phyloP scores from a whole-genome alignment of 2,888 invertebrate species.

The Microdon myrmicae region DNA sequence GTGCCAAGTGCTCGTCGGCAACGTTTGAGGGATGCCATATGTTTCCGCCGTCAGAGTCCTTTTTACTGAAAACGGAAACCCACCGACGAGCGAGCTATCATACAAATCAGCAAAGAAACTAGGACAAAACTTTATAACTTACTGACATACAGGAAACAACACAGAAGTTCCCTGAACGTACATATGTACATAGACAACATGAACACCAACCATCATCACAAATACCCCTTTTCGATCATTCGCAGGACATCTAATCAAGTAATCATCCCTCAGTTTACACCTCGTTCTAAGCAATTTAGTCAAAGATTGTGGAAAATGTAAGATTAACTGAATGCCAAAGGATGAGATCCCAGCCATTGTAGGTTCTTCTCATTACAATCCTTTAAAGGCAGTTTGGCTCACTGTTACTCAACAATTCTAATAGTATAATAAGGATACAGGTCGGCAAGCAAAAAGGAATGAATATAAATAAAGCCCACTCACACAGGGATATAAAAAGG shows the following conservation, averaged over 20 bases:
- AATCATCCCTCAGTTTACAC: constrained; percentile 53
- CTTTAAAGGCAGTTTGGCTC: constrained; percentile 27
- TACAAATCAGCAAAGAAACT: constrained; percentile 42
- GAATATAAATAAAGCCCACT: background rate
- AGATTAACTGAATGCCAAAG: constrained; percentile 2
- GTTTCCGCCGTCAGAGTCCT: constrained; percentile 34
- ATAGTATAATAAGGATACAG: constrained; percentile 15
- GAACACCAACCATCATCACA: constrained; percentile 5
- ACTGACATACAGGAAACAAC: constrained; percentile 22
- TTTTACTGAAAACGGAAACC: constrained; percentile 19
- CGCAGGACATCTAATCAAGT: constrained; percentile 53
- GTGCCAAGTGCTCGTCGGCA: constrained; percentile 30
- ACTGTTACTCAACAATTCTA: too few relatives aligned
- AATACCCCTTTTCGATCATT: constrained; percentile 28
- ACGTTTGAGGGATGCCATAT: constrained; percentile 31
- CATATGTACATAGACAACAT: too few relatives aligned
- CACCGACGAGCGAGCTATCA: constrained; percentile 32
- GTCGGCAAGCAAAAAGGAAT: constrained; percentile 6
- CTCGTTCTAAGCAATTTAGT: constrained; percentile 35
- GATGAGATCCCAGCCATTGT: constrained; percentile 16
- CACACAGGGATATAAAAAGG: constrained; percentile 14
- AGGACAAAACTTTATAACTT: constrained; percentile 31
- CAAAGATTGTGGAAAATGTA: constrained; percentile 18
- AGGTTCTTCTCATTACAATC: constrained; percentile 8
- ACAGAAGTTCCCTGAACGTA: background rate